Conservation (phyloP, 2,888 invertebrate genomes). For the Unio delphinus region DNA sequence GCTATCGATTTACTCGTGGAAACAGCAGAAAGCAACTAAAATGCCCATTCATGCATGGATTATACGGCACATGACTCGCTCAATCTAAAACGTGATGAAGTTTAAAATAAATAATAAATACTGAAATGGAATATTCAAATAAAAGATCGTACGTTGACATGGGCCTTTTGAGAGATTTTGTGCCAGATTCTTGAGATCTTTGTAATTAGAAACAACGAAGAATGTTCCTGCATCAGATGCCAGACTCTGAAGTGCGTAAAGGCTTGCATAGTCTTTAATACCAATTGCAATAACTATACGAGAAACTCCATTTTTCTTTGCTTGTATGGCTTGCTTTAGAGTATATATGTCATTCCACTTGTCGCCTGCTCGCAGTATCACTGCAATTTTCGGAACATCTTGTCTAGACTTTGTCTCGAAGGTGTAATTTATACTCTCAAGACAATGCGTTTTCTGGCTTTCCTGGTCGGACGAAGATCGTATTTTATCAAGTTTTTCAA, state of each 20-base stretch:
- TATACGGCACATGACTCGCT: too few relatives aligned
- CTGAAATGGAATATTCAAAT: too few relatives aligned
- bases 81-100: too few relatives aligned
- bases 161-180: constrained; percentile 13
- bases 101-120: too few relatives aligned
- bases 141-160: constrained; percentile 11
- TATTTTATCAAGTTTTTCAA: not conserved
- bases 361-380: constrained; percentile 9
- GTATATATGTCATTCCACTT: constrained; percentile 17
- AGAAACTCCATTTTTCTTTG: constrained; percentile 8
- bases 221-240: constrained; percentile 17
- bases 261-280: constrained; percentile 12
- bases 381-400: constrained; percentile 14
- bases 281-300: constrained; percentile 17
- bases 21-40: too few relatives aligned
- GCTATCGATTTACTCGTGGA: too few relatives aligned
- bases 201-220: constrained; percentile 15
- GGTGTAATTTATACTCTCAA: constrained; percentile 14
- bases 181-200: constrained; percentile 8
- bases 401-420: constrained; percentile 16
- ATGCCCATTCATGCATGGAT: too few relatives aligned
- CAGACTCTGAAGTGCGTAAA: constrained; percentile 15
- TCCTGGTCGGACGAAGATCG: too few relatives aligned
- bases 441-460: constrained; percentile 5
- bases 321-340: constrained; percentile 7